phyloP scores from a whole-genome alignment of 2,113 vertebrate genomes.

The Neopipo cinnamomea region DNA sequence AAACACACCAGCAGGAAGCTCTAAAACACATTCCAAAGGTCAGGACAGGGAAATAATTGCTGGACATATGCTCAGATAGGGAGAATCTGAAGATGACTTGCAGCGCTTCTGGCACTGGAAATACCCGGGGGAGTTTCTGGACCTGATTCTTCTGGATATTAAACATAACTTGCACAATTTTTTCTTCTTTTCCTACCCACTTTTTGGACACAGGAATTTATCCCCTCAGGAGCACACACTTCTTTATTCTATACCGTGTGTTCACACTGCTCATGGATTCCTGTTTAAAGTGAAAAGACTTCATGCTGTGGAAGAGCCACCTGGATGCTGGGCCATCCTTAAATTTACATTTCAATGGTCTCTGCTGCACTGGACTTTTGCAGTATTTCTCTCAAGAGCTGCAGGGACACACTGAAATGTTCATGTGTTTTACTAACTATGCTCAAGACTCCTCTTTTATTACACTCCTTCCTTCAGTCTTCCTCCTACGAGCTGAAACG shows the following conservation, averaged over 20 bases:
- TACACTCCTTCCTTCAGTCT: constrained; percentile 5
- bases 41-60: background rate
- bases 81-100: background rate
- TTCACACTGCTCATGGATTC: background rate
- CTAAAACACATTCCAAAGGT: background rate
- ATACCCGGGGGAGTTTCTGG: background rate
- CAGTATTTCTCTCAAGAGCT: background rate
- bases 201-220: background rate
- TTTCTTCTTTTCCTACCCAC: background rate
- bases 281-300: background rate
- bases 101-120: background rate
- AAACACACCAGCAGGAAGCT: background rate
- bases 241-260: background rate
- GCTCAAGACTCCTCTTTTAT: background rate
- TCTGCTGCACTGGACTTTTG: background rate
- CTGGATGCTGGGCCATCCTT: background rate
- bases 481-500: constrained; percentile 10
- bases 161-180: background rate
- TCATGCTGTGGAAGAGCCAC: background rate
- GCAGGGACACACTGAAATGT: background rate
- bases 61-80: background rate
- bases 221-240: background rate
- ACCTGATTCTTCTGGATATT: background rate
- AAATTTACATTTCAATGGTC: background rate
- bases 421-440: background rate